A percentile compares a stretch with the other conserved stretches of the same genome.
Conservation (phyloP, 2,113 vertebrate species). For the Mus pahari region DNA sequence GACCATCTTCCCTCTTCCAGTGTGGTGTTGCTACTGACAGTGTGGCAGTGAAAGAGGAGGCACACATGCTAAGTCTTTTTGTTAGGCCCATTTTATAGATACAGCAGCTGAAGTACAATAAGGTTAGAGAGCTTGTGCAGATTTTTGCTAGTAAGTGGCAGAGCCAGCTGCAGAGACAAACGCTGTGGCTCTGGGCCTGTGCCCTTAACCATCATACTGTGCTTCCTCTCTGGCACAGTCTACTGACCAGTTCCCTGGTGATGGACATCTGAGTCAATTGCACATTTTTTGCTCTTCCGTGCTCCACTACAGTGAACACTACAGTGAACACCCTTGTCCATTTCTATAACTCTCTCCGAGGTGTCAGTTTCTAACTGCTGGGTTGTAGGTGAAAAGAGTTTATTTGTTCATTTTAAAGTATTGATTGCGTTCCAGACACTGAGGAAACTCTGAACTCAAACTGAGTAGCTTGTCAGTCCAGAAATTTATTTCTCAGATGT, state of each 20-base stretch:
- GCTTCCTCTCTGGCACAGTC: background rate
- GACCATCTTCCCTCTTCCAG: background rate
- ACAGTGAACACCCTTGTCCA: background rate
- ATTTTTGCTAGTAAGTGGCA: background rate
- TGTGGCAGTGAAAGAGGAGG: background rate
- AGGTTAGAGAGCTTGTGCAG: background rate
- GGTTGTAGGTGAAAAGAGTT: constrained; percentile 30
- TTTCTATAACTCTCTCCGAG: constrained; percentile 36
- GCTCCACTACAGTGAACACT: background rate
- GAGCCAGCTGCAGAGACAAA: background rate
- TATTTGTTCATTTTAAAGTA: constrained; percentile 31
- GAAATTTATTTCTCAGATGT: constrained; percentile 50
- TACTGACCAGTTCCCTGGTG: background rate
- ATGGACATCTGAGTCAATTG: constrained; percentile 3
- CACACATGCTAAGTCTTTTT: background rate
- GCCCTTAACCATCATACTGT: background rate
- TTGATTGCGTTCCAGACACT: constrained; percentile 7
- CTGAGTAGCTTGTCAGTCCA: constrained; percentile 18
- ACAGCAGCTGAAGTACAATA: background rate
- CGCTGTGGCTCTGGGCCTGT: background rate
- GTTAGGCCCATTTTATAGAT: constrained; percentile 22
- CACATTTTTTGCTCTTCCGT: constrained; percentile 41
- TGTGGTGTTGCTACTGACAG: background rate
- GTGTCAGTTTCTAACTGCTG: background rate
- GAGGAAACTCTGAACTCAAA: constrained; percentile 37